A percentile compares a stretch with the other conserved stretches of the same genome.
These are phyloP conservation scores for Telmatherina bonti DNA, from an alignment of 2,797 vertebrate genomes.

Conservation along the genomic window DNA sequence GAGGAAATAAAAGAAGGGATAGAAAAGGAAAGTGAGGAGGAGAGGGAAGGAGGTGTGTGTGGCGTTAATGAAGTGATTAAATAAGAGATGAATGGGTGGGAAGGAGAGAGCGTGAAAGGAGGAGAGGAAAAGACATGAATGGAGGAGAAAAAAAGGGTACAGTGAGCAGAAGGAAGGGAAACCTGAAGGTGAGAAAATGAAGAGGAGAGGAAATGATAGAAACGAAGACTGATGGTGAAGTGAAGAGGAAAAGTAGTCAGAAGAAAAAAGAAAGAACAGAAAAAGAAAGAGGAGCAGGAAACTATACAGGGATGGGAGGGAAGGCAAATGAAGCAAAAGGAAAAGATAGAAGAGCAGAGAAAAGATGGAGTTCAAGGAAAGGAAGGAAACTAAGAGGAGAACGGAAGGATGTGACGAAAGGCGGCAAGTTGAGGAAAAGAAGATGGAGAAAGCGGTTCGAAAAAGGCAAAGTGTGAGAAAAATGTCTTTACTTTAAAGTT, in stretches of 20 bases:
- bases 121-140: neutral
- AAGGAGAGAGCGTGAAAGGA: no score
- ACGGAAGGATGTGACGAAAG: neutral
- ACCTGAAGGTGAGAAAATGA: neutral
- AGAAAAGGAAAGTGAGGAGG: neutral
- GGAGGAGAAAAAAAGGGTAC: neutral
- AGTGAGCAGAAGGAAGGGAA: neutral
- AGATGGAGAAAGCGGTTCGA: conserved; percentile 21
- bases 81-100: neutral
- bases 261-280: no score
- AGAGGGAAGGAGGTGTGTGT: neutral
- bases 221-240: no score
- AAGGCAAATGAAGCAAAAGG: no score
- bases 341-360: no score
- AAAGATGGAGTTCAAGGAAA: neutral
- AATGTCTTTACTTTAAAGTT: conserved; percentile 65
- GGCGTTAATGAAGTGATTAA: neutral
- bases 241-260: no score
- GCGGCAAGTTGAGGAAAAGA: neutral
- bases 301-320: no score
- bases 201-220: no score
- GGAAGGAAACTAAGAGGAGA: neutral
- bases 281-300: neutral
- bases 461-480: conserved; percentile 8
- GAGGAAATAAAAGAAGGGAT: conserved; percentile 49